These are phyloP conservation scores for Clarias pachynema DNA, from an alignment of 2,797 vertebrate genomes.

Conservation along the genomic window DNA sequence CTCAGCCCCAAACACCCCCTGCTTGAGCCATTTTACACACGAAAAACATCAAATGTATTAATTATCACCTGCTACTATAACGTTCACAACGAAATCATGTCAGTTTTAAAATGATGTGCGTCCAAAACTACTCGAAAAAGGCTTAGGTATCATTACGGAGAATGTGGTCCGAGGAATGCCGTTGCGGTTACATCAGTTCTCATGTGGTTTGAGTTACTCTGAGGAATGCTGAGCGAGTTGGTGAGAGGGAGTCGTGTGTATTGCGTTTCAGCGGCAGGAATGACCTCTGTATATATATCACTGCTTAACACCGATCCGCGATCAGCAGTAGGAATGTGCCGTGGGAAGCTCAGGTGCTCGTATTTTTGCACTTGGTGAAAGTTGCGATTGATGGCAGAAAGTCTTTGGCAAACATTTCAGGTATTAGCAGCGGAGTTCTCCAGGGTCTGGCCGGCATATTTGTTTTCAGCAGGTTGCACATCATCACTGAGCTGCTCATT, in stretches of 20 bases:
- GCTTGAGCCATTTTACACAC: background rate
- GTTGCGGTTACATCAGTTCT: slow-evolving; percentile 18
- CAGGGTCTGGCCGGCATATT: background rate
- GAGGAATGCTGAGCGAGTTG: slow-evolving; percentile 15
- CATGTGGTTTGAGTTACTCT: slow-evolving; percentile 28
- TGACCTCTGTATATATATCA: slow-evolving; percentile 17
- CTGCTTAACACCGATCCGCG: slow-evolving; percentile 7
- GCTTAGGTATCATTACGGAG: background rate
- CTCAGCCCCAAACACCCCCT: slow-evolving; percentile 6
- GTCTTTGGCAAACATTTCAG: background rate
- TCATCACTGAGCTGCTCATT: background rate
- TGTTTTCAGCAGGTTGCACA: background rate
- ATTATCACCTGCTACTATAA: background rate
- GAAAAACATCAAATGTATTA: background rate
- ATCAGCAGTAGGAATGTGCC: slow-evolving; percentile 7
- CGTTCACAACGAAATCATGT: background rate
- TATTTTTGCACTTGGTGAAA: slow-evolving; percentile 13
- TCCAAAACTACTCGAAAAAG: background rate
- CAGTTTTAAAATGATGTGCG: background rate
- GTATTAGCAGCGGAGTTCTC: background rate
- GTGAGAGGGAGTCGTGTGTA: background rate
- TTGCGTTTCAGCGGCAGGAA: slow-evolving; percentile 17
- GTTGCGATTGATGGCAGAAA: background rate
- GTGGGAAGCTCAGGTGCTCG: background rate
- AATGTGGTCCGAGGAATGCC: slow-evolving; percentile 6